phyloP scores from a whole-genome alignment of 2,888 invertebrate genomes.

The Molorchus minor region DNA sequence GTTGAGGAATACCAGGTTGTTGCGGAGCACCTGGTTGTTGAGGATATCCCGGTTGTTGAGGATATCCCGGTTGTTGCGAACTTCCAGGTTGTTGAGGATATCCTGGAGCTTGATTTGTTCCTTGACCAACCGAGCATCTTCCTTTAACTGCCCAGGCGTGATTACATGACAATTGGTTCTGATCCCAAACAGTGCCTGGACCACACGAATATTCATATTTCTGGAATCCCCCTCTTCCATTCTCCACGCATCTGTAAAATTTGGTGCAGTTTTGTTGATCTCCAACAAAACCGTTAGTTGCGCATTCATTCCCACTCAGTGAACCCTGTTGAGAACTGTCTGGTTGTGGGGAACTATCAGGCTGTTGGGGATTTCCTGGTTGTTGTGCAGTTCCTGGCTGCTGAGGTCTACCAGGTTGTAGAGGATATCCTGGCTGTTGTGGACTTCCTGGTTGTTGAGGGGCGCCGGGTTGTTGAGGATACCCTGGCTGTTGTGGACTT shows the following conservation, averaged over 20 bases:
- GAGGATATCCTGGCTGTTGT: too few relatives aligned
- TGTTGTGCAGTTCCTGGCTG: constrained; percentile 22
- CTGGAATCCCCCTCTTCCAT: constrained; percentile 68
- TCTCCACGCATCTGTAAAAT: constrained; percentile 79
- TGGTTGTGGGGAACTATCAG: constrained; percentile 6
- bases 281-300: constrained; percentile 74
- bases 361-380: constrained; percentile 15
- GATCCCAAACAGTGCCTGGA: constrained; percentile 81
- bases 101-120: constrained; percentile 7
- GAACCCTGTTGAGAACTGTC: constrained; percentile 44
- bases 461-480: too few relatives aligned
- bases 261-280: constrained; percentile 75
- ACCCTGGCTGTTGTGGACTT: too few relatives aligned
- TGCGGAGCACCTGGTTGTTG: constrained; percentile 19
- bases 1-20: constrained; percentile 24
- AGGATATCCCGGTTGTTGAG: constrained; percentile 13
- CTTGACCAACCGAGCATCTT: constrained; percentile 35
- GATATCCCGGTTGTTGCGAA: constrained; percentile 13
- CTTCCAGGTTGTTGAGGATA: constrained; percentile 13
- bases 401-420: too few relatives aligned
- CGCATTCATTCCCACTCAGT: constrained; percentile 60
- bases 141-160: constrained; percentile 69
- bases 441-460: too few relatives aligned
- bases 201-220: constrained; percentile 78
- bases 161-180: constrained; percentile 73